Conservation (phyloP, 2,113 vertebrate species). For the Synodontis membranacea region DNA sequence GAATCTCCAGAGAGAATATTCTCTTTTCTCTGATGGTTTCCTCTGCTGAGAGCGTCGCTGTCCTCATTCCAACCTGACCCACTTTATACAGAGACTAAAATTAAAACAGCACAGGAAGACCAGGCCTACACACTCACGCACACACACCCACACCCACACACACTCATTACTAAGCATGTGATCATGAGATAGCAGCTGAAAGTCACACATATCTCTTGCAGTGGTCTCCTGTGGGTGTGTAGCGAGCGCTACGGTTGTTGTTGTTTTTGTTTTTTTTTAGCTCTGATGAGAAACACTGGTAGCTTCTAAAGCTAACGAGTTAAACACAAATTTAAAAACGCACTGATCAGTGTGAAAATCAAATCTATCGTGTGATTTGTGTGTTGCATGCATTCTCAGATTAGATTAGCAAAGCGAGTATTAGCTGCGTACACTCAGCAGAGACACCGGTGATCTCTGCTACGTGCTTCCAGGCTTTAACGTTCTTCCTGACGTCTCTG, state of each 20-base stretch:
- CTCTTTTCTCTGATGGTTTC: slow-evolving; percentile 49
- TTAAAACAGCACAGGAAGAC: slow-evolving; percentile 48
- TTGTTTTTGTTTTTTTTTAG: neutral
- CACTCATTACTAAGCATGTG: neutral
- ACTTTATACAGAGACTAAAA: slow-evolving; percentile 67
- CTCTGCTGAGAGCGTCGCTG: slow-evolving; percentile 56
- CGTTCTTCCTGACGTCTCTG: no score
- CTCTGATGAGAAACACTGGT: neutral
- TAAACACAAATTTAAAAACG: neutral
- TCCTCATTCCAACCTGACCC: slow-evolving; percentile 67
- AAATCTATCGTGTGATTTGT: neutral
- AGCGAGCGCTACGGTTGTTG: no score
- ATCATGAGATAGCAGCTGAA: neutral
- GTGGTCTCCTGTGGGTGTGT: neutral
- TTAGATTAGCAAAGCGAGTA: neutral
- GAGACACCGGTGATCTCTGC: neutral
- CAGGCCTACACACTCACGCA: slow-evolving; percentile 12
- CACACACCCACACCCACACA: slow-evolving; percentile 9
- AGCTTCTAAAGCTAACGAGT: neutral
- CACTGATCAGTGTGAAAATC: neutral
- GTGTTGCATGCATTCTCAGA: neutral
- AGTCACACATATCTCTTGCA: neutral
- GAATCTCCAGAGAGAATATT: slow-evolving; percentile 27
- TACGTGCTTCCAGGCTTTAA: no score
- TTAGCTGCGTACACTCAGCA: neutral